Percentiles rank a stretch among this genome's conserved stretches.
Evolutionary conservation across 2,888 invertebrate species (phyloP).

Genomic region (Notodonta ziczac): DNA sequence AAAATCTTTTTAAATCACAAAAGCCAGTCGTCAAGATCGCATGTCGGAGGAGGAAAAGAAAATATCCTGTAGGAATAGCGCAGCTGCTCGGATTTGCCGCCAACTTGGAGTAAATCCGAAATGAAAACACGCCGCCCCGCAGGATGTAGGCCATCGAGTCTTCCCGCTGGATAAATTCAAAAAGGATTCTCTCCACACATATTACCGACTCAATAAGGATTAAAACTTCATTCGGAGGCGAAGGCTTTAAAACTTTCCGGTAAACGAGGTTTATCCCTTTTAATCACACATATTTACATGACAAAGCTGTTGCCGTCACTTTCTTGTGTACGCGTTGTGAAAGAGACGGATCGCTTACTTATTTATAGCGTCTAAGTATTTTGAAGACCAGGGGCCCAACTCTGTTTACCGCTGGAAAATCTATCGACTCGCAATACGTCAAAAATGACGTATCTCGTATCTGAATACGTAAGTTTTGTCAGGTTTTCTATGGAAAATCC

Average conservation of each 20-base stretch:
- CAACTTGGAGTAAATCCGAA: constrained; percentile 80
- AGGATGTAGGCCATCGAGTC: constrained; percentile 73
- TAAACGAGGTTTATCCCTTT: constrained; percentile 70
- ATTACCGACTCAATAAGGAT: constrained; percentile 79
- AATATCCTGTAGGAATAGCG: constrained; percentile 73
- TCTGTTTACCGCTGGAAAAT: too few relatives aligned
- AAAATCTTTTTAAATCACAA: constrained; percentile 83
- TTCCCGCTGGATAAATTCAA: constrained; percentile 72
- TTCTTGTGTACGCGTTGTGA: constrained; percentile 31
- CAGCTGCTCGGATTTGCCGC: constrained; percentile 78
- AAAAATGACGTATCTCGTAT: too few relatives aligned
- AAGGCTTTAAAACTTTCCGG: constrained; percentile 66
- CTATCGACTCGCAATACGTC: too few relatives aligned
- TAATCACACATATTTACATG: constrained; percentile 67
- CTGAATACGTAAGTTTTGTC: too few relatives aligned
- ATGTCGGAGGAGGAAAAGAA: constrained; percentile 77
- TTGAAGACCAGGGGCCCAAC: constrained; percentile 30
- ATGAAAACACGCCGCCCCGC: constrained; percentile 72
- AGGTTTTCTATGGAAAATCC: too few relatives aligned
- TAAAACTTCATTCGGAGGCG: constrained; percentile 72
- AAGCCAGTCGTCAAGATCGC: constrained; percentile 80
- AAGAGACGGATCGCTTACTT: constrained; percentile 41
- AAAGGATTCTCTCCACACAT: constrained; percentile 70
- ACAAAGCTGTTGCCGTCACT: constrained; percentile 47
- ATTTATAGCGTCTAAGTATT: constrained; percentile 32